Conservation (phyloP, 2,113 vertebrate species). For the Ciconia maguari region DNA sequence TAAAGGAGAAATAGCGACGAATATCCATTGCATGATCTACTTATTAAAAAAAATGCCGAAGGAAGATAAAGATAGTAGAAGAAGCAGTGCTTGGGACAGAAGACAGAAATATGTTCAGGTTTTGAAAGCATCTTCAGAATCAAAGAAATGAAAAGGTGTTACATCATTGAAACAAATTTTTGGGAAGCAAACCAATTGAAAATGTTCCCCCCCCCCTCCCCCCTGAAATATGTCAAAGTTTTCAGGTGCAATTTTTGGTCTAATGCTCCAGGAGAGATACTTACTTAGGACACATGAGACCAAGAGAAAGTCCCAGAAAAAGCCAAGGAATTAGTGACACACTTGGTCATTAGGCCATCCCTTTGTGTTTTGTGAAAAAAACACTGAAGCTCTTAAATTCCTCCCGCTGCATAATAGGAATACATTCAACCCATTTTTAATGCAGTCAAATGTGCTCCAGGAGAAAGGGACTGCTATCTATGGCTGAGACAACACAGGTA, state of each 20-base stretch:
- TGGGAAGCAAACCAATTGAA: neutral
- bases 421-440: neutral
- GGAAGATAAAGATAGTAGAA: neutral
- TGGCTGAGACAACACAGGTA: neutral
- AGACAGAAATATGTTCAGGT: neutral
- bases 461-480: neutral
- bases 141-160: neutral
- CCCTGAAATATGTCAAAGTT: neutral
- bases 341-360: neutral
- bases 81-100: neutral
- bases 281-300: neutral
- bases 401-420: neutral
- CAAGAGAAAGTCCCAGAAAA: neutral
- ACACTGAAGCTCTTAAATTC: neutral
- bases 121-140: neutral
- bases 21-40: neutral
- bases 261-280: neutral
- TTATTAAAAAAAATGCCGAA: neutral
- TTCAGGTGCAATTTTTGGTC: neutral
- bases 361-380: neutral
- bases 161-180: neutral
- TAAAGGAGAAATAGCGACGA: neutral
- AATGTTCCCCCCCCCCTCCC: too few relatives aligned
- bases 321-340: neutral
- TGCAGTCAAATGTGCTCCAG: neutral